phyloP scores from a whole-genome alignment of 2,888 invertebrate species.

The Platycnemis pennipes region DNA sequence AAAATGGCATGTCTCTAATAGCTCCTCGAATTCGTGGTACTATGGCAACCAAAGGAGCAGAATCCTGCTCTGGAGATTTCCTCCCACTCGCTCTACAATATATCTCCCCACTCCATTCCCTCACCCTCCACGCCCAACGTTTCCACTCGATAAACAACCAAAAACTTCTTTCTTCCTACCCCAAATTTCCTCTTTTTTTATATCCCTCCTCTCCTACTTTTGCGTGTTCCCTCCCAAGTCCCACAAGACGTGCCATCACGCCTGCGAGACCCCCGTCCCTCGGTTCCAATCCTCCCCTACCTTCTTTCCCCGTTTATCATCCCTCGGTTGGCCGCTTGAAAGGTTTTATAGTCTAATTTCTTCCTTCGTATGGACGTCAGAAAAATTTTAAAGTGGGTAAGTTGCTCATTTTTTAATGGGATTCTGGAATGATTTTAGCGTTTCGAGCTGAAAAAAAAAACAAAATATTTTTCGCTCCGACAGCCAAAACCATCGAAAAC shows the following conservation, averaged over 20 bases:
- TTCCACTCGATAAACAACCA: not conserved
- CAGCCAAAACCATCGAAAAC: too few relatives aligned
- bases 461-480: too few relatives aligned
- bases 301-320: not conserved
- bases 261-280: too few relatives aligned
- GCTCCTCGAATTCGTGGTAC: too few relatives aligned
- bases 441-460: too few relatives aligned
- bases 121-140: not conserved
- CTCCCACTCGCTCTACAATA: too few relatives aligned
- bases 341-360: not conserved
- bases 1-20: too few relatives aligned
- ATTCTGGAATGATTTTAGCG: not conserved
- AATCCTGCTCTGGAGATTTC: too few relatives aligned
- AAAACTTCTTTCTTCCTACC: slow-evolving; percentile 4
- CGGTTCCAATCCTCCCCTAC: not conserved
- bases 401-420: not conserved
- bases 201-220: not conserved
- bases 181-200: not conserved
- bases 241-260: not conserved
- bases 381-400: not conserved
- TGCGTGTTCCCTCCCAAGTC: not conserved
- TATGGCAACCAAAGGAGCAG: too few relatives aligned
- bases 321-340: not conserved
- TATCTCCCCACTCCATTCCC: not conserved
- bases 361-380: not conserved